A percentile compares a stretch with the other conserved stretches of the same genome.
These are phyloP conservation scores for Hemaris fuciformis DNA, from an alignment of 2,888 invertebrate species.

Conservation along the genomic window DNA sequence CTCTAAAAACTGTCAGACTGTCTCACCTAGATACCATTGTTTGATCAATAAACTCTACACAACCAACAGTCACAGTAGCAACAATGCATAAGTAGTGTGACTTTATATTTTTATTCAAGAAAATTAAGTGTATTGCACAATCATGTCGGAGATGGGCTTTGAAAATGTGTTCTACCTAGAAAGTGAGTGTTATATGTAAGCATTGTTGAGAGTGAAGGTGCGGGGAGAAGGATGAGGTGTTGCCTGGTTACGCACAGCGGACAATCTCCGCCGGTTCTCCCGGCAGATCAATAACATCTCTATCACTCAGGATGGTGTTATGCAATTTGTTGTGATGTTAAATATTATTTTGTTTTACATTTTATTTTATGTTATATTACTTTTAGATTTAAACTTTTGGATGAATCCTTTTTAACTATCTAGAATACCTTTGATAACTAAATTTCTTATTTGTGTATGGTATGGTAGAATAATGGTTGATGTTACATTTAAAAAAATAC, in stretches of 20 bases:
- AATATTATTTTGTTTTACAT: no score
- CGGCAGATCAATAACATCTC: constrained; percentile 77
- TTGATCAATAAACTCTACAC: constrained; percentile 70
- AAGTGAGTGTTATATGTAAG: constrained; percentile 69
- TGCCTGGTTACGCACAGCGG: constrained; percentile 72
- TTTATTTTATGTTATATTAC: background rate
- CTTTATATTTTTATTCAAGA: constrained; percentile 36
- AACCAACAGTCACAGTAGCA: constrained; percentile 49
- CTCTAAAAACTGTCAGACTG: constrained; percentile 40
- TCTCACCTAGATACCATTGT: constrained; percentile 67
- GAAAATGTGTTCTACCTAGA: constrained; percentile 79
- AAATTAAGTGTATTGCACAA: constrained; percentile 37
- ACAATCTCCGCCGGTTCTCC: constrained; percentile 58
- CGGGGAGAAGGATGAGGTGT: constrained; percentile 74
- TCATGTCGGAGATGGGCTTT: constrained; percentile 77
- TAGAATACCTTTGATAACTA: no score
- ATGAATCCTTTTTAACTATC: no score
- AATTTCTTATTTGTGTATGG: no score
- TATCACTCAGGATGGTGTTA: constrained; percentile 67
- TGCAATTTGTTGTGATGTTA: constrained; percentile 53
- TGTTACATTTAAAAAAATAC: no score
- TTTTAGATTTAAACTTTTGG: background rate
- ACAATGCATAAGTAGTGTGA: constrained; percentile 59
- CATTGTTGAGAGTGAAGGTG: constrained; percentile 51
- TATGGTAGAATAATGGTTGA: no score